These are phyloP conservation scores for Elmis aenea DNA, from an alignment of 2,888 invertebrate genomes.

Conservation along the genomic window DNA sequence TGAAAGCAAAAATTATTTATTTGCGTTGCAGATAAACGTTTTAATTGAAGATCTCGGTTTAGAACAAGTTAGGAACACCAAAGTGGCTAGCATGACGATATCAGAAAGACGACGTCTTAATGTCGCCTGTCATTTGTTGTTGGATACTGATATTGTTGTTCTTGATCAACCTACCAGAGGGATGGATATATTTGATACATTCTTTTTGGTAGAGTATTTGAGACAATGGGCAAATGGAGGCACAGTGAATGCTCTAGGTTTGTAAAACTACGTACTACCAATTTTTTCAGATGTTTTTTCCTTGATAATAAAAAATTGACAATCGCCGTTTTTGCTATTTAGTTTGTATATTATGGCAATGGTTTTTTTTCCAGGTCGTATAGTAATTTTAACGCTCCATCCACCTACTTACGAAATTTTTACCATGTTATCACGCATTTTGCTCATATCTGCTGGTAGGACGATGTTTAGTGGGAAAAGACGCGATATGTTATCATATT, in stretches of 20 bases:
- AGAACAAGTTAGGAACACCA: slow-evolving; percentile 82
- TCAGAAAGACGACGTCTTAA: slow-evolving; percentile 84
- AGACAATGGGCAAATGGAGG: slow-evolving; percentile 76
- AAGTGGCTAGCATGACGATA: slow-evolving; percentile 78
- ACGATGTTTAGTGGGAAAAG: slow-evolving; percentile 88
- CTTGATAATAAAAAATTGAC: neutral
- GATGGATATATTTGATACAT: slow-evolving; percentile 94
- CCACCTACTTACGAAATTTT: slow-evolving; percentile 95
- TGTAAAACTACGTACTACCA: too few relatives aligned
- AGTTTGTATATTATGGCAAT: too few relatives aligned
- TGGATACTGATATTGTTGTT: slow-evolving; percentile 81
- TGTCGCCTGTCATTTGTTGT: slow-evolving; percentile 81
- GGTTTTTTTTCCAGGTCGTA: slow-evolving; percentile 56
- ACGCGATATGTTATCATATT: slow-evolving; percentile 88
- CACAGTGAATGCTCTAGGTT: slow-evolving; percentile 42
- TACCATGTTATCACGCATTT: slow-evolving; percentile 84
- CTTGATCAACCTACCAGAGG: slow-evolving; percentile 84
- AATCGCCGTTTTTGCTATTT: neutral
- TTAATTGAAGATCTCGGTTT: slow-evolving; percentile 88
- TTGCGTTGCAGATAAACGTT: slow-evolving; percentile 66
- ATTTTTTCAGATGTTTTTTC: too few relatives aligned
- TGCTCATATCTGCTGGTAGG: slow-evolving; percentile 83
- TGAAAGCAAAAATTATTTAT: slow-evolving; percentile 2
- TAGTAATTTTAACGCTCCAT: slow-evolving; percentile 86
- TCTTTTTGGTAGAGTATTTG: slow-evolving; percentile 89